Conservation (phyloP, 2,888 invertebrate genomes). For the Ectropis crepuscularia region DNA sequence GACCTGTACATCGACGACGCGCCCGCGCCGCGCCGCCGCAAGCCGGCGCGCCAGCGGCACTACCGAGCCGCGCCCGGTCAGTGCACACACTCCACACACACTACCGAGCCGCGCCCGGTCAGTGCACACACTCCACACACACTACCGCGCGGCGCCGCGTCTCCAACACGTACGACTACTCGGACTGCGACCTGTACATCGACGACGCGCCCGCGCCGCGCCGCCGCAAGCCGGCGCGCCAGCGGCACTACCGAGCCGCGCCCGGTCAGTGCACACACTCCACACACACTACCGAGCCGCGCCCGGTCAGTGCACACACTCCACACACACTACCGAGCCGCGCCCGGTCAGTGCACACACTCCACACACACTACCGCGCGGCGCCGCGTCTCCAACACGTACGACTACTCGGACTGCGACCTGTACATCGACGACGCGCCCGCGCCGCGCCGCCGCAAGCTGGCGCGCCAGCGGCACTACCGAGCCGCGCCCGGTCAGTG, state of each 20-base stretch:
- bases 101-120: too few relatives aligned
- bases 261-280: too few relatives aligned
- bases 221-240: constrained; percentile 30
- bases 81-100: too few relatives aligned
- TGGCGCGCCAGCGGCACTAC: neutral
- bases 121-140: too few relatives aligned
- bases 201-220: constrained; percentile 84
- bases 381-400: constrained; percentile 74
- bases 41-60: neutral
- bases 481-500: too few relatives aligned
- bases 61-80: too few relatives aligned
- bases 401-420: constrained; percentile 82
- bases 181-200: constrained; percentile 85
- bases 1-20: constrained; percentile 87
- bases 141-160: constrained; percentile 74
- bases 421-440: constrained; percentile 87
- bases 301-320: too few relatives aligned
- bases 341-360: too few relatives aligned
- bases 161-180: constrained; percentile 78
- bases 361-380: too few relatives aligned
- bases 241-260: too few relatives aligned
- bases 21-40: constrained; percentile 69
- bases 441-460: constrained; percentile 55
- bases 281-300: too few relatives aligned
- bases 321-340: too few relatives aligned